These are phyloP conservation scores for Mobula birostris DNA, from an alignment of 2,113 vertebrate species.

Conservation along the genomic window DNA sequence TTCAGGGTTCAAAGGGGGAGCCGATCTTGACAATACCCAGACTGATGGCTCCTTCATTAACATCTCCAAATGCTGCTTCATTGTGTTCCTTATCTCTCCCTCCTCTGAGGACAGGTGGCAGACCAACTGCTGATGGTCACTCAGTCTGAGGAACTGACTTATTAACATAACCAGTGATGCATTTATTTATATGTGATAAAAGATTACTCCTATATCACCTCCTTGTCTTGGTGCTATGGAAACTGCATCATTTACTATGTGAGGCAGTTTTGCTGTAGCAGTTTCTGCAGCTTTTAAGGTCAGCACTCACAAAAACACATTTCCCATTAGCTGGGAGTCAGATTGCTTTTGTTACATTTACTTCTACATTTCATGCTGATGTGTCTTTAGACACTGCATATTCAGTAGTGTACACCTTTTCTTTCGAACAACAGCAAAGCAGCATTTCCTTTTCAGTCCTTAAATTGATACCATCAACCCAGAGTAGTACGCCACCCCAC, in stretches of 20 bases:
- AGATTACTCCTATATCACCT: neutral
- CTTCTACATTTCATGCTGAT: neutral
- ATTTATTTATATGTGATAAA: neutral
- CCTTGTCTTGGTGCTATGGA: neutral
- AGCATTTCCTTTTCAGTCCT: neutral
- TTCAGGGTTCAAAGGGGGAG: no score
- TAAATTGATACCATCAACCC: neutral
- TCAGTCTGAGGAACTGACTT: neutral
- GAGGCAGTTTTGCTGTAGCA: neutral
- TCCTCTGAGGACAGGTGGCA: no score
- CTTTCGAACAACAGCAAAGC: neutral
- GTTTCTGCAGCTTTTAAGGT: neutral
- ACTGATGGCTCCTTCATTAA: no score
- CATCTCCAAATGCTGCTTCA: no score
- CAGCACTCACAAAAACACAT: no score
- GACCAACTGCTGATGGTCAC: no score
- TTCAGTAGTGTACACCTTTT: neutral
- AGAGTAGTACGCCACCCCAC: neutral
- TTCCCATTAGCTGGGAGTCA: neutral
- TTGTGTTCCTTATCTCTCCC: no score
- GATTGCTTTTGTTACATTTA: neutral
- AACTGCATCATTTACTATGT: neutral
- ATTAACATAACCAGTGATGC: neutral
- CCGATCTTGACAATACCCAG: no score
- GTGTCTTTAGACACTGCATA: neutral